Evolutionary conservation across 2,888 invertebrate genomes (phyloP).

Genomic region (Entomobrya proxima): DNA sequence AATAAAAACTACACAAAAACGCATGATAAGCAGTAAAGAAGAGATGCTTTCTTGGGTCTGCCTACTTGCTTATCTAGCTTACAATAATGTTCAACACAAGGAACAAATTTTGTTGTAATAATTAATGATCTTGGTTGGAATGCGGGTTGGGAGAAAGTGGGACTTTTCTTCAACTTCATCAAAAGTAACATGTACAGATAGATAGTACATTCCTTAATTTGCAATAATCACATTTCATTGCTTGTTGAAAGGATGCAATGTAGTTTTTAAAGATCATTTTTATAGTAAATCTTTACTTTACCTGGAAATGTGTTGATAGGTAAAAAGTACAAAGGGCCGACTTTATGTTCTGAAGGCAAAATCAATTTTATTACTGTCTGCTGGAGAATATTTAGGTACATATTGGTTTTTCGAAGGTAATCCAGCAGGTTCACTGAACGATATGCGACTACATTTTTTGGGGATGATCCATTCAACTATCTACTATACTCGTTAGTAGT

Average conservation of each 20-base stretch:
- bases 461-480: conserved; percentile 18
- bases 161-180: background rate
- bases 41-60: too few relatives aligned
- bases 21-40: background rate
- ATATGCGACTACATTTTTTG: background rate
- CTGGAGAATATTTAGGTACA: background rate
- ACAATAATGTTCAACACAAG: background rate
- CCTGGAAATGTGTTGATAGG: too few relatives aligned
- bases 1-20: background rate
- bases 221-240: too few relatives aligned
- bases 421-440: conserved; percentile 45
- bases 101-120: conserved; percentile 32
- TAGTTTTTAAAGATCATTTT: too few relatives aligned
- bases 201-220: background rate
- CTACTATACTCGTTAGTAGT: too few relatives aligned
- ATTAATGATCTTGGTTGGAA: background rate
- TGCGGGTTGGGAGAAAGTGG: background rate
- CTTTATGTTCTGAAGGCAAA: too few relatives aligned
- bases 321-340: too few relatives aligned
- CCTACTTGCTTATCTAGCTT: conserved; percentile 20
- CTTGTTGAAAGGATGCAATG: too few relatives aligned
- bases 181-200: background rate
- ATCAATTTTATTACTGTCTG: too few relatives aligned
- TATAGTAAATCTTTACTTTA: too few relatives aligned
- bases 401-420: background rate